A percentile compares a stretch with the other conserved stretches of the same genome.
phyloP scores from a whole-genome alignment of 2,797 vertebrate genomes.

The Urocyon cinereoargenteus region DNA sequence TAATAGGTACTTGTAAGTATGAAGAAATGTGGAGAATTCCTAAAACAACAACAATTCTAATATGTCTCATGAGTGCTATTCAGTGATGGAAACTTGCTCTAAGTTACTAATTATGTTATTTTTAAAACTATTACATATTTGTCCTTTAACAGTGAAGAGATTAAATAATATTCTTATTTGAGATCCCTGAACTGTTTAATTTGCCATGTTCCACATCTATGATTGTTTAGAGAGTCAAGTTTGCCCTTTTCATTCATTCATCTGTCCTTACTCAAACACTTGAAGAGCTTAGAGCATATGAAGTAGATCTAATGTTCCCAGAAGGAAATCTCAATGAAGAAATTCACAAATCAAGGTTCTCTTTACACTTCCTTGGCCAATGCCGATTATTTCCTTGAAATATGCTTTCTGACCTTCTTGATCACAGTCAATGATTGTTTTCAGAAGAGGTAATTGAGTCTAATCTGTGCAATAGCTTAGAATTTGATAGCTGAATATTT shows the following conservation, averaged over 20 bases:
- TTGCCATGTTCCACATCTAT: neutral
- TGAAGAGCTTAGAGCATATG: neutral
- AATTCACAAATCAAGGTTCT: slow-evolving; percentile 40
- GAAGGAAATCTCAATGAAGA: slow-evolving; percentile 8
- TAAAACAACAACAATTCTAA: neutral
- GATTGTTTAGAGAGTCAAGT: neutral
- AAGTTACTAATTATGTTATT: neutral
- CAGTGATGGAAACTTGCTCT: neutral
- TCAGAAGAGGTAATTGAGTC: neutral
- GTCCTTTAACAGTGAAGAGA: neutral
- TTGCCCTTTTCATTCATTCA: neutral
- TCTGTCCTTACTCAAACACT: neutral
- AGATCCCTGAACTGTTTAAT: neutral
- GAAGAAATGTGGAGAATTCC: neutral
- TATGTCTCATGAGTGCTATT: neutral
- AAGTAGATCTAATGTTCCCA: neutral
- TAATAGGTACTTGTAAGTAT: neutral
- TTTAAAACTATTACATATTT: neutral
- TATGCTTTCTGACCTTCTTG: slow-evolving; percentile 38
- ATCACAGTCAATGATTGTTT: slow-evolving; percentile 61
- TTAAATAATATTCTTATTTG: neutral
- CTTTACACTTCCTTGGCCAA: neutral
- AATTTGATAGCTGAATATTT: slow-evolving; percentile 40
- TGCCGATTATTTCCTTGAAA: slow-evolving; percentile 17
- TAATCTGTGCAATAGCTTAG: neutral